Evolutionary conservation across 2,888 invertebrate genomes (phyloP).

Genomic region (Sympetrum striolatum): DNA sequence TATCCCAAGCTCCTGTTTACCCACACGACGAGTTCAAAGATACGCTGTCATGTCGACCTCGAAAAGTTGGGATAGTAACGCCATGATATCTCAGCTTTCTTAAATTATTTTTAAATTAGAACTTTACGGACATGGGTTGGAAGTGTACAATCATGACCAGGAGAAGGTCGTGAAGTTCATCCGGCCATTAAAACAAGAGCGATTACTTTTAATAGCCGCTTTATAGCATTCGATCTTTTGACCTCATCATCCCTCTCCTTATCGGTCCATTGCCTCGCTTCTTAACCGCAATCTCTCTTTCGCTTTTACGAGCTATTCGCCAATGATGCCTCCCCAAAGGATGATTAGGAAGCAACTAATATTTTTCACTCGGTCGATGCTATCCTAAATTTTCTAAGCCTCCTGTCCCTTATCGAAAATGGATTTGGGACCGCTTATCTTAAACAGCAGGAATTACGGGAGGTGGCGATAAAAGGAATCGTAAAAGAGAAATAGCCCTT

Average conservation of each 20-base stretch:
- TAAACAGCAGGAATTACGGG: not conserved
- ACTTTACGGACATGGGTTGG: not conserved
- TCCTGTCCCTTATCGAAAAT: not conserved
- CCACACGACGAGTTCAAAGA: too few species aligned
- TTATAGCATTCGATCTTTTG: not conserved
- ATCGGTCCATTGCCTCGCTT: not conserved
- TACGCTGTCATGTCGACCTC: not conserved
- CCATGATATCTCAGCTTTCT: not conserved
- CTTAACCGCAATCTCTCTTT: not conserved
- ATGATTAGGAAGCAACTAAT: not conserved
- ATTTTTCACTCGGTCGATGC: not conserved
- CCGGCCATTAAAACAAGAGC: not conserved
- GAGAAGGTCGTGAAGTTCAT: not conserved
- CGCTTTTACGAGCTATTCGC: not conserved
- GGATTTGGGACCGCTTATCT: not conserved
- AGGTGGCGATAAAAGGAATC: not conserved
- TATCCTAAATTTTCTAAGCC: not conserved
- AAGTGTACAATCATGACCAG: not conserved
- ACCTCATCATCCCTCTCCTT: not conserved
- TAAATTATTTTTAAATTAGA: not conserved
- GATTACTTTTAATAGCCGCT: not conserved
- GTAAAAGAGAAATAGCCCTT: not conserved
- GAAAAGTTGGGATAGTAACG: not conserved
- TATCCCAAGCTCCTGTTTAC: too few species aligned
- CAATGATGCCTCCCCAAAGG: not conserved